Evolutionary conservation across 2,888 invertebrate species (phyloP), one percentile per base, ranked within the genome.

Genomic region (Drosophila borealis): DNA sequence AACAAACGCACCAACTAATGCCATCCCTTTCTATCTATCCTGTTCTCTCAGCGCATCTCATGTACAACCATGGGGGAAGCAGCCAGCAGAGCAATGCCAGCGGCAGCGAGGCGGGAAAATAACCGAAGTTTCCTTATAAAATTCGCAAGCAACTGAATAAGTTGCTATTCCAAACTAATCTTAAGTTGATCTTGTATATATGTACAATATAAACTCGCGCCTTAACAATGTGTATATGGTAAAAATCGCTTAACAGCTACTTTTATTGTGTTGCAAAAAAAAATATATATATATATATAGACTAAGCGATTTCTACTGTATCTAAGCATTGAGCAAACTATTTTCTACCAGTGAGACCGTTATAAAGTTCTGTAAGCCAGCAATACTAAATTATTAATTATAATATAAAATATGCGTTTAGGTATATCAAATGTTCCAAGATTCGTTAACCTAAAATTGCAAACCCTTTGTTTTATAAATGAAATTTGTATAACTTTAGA

Each of bases 41-140:
- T 13, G 48, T 21, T 21, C 0, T 77, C 48, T 21, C 70, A 82
- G 82, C 86, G 4, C 82, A 86, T 66, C 73, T 82, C 37, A 86
- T 86, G 80, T 82, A 86, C 63, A 82, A 76, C 19, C 81, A 81
- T 39, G 76, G 73, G n/a, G 77, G 86, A 10, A 70, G 55, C 42
- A 82, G 83, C 45, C 83, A 86, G 45, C 86, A 78, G 36, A 73
- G 79, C 64, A 78, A 67, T 11, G 69, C 73, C 48, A 81, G 81
- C 21, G 81, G 76, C 50, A 69, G 67, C 25, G 83, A 83, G 13
- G 44, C 83, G 9, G 74, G 73, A 17, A 82, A 82, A 82, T 82
- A 82, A 65, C 86, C 74, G 55, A 56, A 25, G 49, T 41, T 55
- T 37, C 49, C 50, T n/a, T 11, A 46, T n/a, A 21, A 62, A 29